These are phyloP conservation scores for Lasioglossum zephyrum DNA, from an alignment of 2,888 invertebrate species.

Conservation along the genomic window DNA sequence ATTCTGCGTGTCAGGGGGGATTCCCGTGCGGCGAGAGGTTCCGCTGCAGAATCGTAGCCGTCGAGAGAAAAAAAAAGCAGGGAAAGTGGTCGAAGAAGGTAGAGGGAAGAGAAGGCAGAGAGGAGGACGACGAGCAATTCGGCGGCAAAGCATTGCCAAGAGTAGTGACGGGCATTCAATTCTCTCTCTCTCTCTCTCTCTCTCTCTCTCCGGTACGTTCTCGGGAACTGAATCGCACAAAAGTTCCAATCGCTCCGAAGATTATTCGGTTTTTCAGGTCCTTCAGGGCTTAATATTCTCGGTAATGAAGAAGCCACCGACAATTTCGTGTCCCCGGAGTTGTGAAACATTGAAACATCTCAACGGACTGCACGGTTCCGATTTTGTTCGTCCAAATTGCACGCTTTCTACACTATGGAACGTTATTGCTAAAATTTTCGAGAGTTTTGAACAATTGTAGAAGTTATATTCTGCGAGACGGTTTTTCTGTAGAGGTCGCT, in stretches of 20 bases:
- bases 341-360: slow-evolving; percentile 6
- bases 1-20: slow-evolving; percentile 78
- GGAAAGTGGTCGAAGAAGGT: slow-evolving; percentile 29
- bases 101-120: neutral
- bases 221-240: slow-evolving; percentile 19
- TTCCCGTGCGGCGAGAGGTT: slow-evolving; percentile 74
- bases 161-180: slow-evolving; percentile 48
- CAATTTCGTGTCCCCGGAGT: neutral
- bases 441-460: no score
- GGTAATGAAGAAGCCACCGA: neutral
- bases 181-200: slow-evolving; percentile 18
- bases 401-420: no score
- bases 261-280: slow-evolving; percentile 13
- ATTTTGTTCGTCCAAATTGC: neutral
- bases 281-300: neutral
- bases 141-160: slow-evolving; percentile 37
- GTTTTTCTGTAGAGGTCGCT: neutral
- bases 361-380: neutral
- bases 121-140: slow-evolving; percentile 35
- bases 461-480: no score
- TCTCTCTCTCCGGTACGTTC: slow-evolving; percentile 12
- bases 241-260: slow-evolving; percentile 21
- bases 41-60: slow-evolving; percentile 56
- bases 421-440: no score
- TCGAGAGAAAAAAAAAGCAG: slow-evolving; percentile 29